Evolutionary conservation across 1,140 invertebrate genomes (phyloP).

Genomic region (Drosophila tsacasi): DNA sequence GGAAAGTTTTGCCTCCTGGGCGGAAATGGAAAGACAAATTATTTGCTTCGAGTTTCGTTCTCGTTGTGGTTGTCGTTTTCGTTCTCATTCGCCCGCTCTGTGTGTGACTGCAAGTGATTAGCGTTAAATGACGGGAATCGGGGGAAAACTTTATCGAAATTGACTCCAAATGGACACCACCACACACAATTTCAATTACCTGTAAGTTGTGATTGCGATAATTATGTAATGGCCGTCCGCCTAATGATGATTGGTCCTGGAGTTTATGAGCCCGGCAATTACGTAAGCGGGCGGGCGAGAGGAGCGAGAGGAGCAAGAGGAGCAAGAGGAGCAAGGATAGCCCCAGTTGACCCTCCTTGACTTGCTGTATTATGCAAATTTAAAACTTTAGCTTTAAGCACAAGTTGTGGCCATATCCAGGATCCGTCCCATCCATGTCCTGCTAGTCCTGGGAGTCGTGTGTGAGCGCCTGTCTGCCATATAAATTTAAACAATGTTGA

Average conservation of each 20-base stretch:
- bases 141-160: conserved; percentile 80
- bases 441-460: conserved; percentile 33
- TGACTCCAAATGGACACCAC: conserved; percentile 75
- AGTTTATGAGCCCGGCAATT: conserved; percentile 77
- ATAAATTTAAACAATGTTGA: conserved; percentile 84
- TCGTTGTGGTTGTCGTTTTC: background rate
- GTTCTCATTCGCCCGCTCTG: conserved; percentile 10
- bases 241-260: conserved; percentile 73
- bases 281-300: conserved; percentile 19
- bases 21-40: conserved; percentile 79
- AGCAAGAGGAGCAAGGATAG: conserved; percentile 3
- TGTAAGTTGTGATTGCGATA: conserved; percentile 74
- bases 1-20: conserved; percentile 30
- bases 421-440: conserved; percentile 41
- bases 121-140: conserved; percentile 68
- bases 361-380: conserved; percentile 71
- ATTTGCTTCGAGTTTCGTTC: conserved; percentile 65
- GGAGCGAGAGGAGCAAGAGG: background rate
- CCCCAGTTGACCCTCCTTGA: conserved; percentile 36
- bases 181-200: conserved; percentile 76
- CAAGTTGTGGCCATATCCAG: conserved; percentile 57
- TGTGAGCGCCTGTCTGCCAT: conserved; percentile 65
- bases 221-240: conserved; percentile 76
- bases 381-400: conserved; percentile 82
- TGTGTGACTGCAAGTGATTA: conserved; percentile 82